A percentile compares a stretch with the other conserved stretches of the same genome.
phyloP scores from a whole-genome alignment of 2,888 invertebrate species.

The Amphipyra tragopoginis region DNA sequence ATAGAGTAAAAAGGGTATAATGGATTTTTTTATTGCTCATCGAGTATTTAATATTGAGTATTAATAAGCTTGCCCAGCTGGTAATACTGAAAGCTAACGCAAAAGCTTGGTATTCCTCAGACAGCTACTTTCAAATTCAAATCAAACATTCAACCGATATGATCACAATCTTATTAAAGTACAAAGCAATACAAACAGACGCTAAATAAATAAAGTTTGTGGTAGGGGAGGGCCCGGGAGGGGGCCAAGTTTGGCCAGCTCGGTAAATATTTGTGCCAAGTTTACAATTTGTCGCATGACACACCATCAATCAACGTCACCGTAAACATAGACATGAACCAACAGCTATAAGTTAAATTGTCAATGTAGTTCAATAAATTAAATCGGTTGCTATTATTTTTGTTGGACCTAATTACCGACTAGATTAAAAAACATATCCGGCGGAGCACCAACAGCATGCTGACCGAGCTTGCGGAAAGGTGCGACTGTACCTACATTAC shows the following conservation, averaged over 20 bases:
- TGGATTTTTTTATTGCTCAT: no score
- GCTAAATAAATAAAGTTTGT: slow-evolving; percentile 68
- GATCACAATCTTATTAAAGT: slow-evolving; percentile 19
- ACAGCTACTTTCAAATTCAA: neutral
- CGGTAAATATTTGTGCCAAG: slow-evolving; percentile 76
- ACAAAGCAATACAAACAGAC: slow-evolving; percentile 61
- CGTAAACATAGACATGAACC: slow-evolving; percentile 63
- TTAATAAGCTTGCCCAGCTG: no score
- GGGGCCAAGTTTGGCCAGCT: slow-evolving; percentile 58
- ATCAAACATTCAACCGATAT: slow-evolving; percentile 6
- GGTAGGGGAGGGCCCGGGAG: slow-evolving; percentile 46
- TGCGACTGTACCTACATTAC: no score
- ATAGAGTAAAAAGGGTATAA: no score
- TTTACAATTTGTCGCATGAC: slow-evolving; percentile 74
- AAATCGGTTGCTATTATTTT: slow-evolving; percentile 25
- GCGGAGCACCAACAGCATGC: no score
- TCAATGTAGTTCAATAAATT: slow-evolving; percentile 72
- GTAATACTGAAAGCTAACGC: no score
- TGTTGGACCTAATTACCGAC: neutral
- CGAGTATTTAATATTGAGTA: no score
- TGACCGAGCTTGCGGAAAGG: no score
- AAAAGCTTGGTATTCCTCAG: no score
- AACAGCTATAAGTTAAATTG: slow-evolving; percentile 64
- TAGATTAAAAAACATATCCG: no score
- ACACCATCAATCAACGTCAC: slow-evolving; percentile 76